Evolutionary conservation across 2,888 invertebrate species (phyloP).

Genomic region (Caenorhabditis becei): DNA sequence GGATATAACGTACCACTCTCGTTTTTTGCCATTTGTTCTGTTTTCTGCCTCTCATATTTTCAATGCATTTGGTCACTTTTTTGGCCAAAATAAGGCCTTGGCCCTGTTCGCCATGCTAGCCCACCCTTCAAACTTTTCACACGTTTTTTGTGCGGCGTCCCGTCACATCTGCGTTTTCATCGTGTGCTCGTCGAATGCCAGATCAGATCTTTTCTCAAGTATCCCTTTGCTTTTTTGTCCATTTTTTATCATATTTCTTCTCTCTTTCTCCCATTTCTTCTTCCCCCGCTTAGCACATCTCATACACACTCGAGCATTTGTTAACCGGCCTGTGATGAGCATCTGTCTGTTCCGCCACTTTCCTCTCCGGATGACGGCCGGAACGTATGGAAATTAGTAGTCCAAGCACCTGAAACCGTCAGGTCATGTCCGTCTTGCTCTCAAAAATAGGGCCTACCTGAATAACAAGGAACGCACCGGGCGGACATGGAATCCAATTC

Average conservation of each 20-base stretch:
- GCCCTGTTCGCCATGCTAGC: no score
- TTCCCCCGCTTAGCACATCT: conserved; percentile 25
- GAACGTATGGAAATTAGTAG: conserved; percentile 50
- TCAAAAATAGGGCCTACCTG: neutral
- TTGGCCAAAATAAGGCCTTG: no score
- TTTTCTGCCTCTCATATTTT: neutral
- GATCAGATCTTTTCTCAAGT: conserved; percentile 24
- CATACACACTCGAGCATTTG: conserved; percentile 39
- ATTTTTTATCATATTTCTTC: conserved; percentile 27
- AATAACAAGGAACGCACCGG: no score
- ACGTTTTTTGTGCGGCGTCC: neutral
- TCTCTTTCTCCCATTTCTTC: conserved; percentile 14
- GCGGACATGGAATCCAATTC: no score
- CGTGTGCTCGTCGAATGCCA: conserved; percentile 2
- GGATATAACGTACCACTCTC: neutral
- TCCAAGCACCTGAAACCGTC: conserved; percentile 38
- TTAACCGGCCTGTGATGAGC: conserved; percentile 52
- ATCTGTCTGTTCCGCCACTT: conserved; percentile 35
- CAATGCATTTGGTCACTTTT: conserved; percentile 6
- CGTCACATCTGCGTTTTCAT: neutral
- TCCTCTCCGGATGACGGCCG: conserved; percentile 31
- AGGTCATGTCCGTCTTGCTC: neutral
- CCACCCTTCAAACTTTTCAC: neutral
- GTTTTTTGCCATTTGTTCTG: neutral
- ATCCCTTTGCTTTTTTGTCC: conserved; percentile 5